phyloP scores from a whole-genome alignment of 2,888 invertebrate species.

The Ophion obscuratus region DNA sequence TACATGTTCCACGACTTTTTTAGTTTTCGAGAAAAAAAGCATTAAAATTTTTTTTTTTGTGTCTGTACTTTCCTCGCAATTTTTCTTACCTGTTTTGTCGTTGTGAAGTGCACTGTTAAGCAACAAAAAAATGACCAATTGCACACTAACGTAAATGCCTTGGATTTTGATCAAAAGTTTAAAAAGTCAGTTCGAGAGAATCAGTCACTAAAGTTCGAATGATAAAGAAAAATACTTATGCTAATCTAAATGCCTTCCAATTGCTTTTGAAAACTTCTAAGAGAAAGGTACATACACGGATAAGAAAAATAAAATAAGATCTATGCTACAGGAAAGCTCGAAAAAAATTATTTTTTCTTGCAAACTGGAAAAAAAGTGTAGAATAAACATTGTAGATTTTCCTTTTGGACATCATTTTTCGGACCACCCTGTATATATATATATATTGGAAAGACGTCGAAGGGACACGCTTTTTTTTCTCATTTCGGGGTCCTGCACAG shows the following conservation, averaged over 20 bases:
- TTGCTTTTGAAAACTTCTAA: neutral
- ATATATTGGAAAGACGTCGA: conserved; percentile 38
- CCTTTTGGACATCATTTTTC: neutral
- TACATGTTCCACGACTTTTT: no score
- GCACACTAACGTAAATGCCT: neutral
- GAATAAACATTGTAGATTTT: neutral
- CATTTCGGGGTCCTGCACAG: conserved; percentile 73
- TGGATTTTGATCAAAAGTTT: neutral
- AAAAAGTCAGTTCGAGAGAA: no score
- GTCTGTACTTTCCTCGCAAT: neutral
- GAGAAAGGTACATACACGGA: neutral
- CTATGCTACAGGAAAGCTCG: neutral
- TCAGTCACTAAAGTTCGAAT: neutral
- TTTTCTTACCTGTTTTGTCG: neutral
- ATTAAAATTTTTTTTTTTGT: neutral
- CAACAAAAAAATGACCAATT: neutral
- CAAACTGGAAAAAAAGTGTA: neutral
- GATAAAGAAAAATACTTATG: neutral
- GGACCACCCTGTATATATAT: neutral
- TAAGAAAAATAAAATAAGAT: neutral
- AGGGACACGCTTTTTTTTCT: conserved; percentile 78
- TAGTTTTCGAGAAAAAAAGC: no score
- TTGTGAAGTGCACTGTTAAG: neutral
- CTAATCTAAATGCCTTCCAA: neutral
- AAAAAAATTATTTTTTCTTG: neutral